Base-by-base conservation (phyloP, 1,140 invertebrate species). In the Globodera ellingtonae region DNA sequence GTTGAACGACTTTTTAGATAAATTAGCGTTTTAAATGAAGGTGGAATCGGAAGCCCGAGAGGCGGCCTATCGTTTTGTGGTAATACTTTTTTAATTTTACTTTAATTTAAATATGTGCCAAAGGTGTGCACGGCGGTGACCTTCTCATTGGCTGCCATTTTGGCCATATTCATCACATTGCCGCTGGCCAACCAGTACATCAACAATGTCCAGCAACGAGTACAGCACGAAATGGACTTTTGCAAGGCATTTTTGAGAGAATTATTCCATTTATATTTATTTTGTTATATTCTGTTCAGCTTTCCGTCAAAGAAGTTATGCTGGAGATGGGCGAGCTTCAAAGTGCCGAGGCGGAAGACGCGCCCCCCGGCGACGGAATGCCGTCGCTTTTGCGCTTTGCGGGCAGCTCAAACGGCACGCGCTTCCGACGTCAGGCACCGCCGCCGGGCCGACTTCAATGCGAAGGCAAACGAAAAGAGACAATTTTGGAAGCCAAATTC, bases 101-200 rank as follows among this genome's bases (percentile, higher is more conserved):
- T 59, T 15, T 1, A 59, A 59, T 15, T 59, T 18, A 10, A 59
- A 6, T 24, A 59, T 15, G 5, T 59, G 56, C 56, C 15, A 18
- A 59, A 59, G 56, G 56, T 77, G 15, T 86, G 80, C 79, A 66
- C 88, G 59, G 84, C 88, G 75, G 88, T 86, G 50, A 81, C 75
- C 65, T 89, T 88, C 69, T 88, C 86, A n/a, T 77, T 88, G 47
- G 75, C 83, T 10, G 86, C 87, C 52, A 88, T 88, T 72, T 81
- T 88, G 47, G 83, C 88, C 6, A 86, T 89, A 6, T 88, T 89
- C 71, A 82, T 89, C 69, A 89, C 87, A 13, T 73, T 88, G 44
- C 87, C 87, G 10, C 82, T 88, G 66, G 87, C 89, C 47, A 89
- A 88, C 79, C 89, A 89, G 76, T 88, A 88, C 77, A 84, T 88